phyloP scores from a whole-genome alignment of 2,797 vertebrate species.

The Alcedo quadribrachys region DNA sequence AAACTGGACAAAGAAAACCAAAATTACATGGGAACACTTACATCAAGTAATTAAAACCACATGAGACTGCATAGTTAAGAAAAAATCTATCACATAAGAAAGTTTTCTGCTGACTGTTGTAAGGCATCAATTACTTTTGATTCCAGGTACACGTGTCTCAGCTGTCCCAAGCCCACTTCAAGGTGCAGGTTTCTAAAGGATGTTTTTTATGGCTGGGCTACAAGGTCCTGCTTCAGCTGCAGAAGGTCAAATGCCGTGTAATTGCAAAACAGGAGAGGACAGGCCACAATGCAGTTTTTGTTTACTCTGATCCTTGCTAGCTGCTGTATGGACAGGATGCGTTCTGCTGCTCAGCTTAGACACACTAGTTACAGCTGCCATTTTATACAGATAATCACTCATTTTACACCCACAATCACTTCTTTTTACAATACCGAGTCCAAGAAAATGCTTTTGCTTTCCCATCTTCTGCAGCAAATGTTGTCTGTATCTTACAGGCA shows the following conservation, averaged over 20 bases:
- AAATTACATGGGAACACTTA: neutral
- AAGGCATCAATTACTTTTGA: neutral
- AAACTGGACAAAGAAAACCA: neutral
- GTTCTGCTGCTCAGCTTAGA: neutral
- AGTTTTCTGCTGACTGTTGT: neutral
- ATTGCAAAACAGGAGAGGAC: neutral
- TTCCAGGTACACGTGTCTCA: neutral
- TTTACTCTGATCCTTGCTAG: neutral
- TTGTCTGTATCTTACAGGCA: neutral
- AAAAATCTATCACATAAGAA: neutral
- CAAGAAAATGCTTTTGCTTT: neutral
- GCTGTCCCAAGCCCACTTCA: neutral
- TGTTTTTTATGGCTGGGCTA: neutral
- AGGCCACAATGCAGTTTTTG: neutral
- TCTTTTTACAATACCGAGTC: neutral
- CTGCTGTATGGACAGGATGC: neutral
- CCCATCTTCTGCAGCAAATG: neutral
- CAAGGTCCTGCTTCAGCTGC: neutral
- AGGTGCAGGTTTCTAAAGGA: neutral
- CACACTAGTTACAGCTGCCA: neutral
- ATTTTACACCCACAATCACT: neutral
- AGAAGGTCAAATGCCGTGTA: neutral
- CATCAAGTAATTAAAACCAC: conserved; percentile 1
- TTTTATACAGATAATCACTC: neutral
- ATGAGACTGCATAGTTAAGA: neutral